Evolutionary conservation across 1,140 invertebrate species (phyloP), one percentile per base, ranked within the genome.

Genomic region (Pachyrhynchus sulphureomaculatus): DNA sequence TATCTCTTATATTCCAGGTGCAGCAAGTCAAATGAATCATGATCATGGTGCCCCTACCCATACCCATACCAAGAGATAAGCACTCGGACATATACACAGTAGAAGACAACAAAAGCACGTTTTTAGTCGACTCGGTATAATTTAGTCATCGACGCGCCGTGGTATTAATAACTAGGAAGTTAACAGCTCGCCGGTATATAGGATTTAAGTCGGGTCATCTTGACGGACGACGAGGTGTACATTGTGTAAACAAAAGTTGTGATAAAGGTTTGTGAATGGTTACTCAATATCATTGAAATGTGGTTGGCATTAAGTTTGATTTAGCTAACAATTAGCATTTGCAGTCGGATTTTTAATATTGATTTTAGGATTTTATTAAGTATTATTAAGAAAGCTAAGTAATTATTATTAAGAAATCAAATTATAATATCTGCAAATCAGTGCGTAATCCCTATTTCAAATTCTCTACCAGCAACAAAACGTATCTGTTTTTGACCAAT

Each of bases 1-100:
- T 29, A 29, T 29, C 26, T 29, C 20, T 29, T 57, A 42, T 56
- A 26, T 57, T 57, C 42, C 54, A 57, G 54, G 54, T 57, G 54
- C 41, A 57, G 33, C 29, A 39, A 48, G 42, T 26, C 29, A 24
- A 37, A 45, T 57, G 54, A 57, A 37, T 57, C 54, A 57, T 42
- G 13, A 15, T 57, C 54, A 57, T 42, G 13, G 9, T 15, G 24
- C 54, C 54, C 54, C 54, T 33, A 44, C 53, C 44, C 23, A 20
- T 26, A 34, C 54, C 47, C 29, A 26, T n/a, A 20, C 42, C 5
- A 47, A 57, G 42, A 45, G 54, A 45, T 57, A 57, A 57, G 10
- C 33, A 57, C 18, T 21, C 21, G 23, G 34, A 36, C 49, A 21
- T 36, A 39, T 24, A 24, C 52, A 41, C 42, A 42, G 42, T 41